These are phyloP conservation scores for Acestrorhynchus altus DNA, from an alignment of 2,797 vertebrate species.

Conservation along the genomic window DNA sequence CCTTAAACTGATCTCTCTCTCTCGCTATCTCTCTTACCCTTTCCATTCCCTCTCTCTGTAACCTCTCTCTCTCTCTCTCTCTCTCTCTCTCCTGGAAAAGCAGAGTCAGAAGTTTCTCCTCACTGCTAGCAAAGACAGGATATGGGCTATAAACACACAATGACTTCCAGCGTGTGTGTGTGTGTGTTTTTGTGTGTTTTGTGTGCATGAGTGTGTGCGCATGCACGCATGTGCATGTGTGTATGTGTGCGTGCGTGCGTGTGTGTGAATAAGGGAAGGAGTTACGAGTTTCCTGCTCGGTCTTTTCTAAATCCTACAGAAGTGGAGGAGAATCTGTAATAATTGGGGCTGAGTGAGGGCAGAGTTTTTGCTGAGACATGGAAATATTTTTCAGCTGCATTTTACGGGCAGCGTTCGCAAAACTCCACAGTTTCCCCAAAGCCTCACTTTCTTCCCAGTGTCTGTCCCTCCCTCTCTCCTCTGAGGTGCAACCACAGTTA, in stretches of 20 bases:
- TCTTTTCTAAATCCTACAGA: background rate
- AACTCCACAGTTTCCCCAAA: background rate
- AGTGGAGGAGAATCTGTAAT: background rate
- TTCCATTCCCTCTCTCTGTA: too few relatives aligned
- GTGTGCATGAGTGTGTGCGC: constrained; percentile 17
- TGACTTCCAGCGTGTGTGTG: background rate
- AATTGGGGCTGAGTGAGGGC: background rate
- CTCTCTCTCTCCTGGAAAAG: background rate
- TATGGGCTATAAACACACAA: background rate
- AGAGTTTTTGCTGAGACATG: constrained; percentile 43
- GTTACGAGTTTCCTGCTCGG: background rate
- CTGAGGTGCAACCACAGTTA: constrained; percentile 73
- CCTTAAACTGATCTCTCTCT: background rate
- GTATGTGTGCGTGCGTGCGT: constrained; percentile 3
- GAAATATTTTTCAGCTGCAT: constrained; percentile 48
- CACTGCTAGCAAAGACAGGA: background rate
- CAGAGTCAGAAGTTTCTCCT: background rate
- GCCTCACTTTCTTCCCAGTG: background rate
- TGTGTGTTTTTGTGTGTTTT: constrained; percentile 25
- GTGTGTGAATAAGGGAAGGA: too few relatives aligned
- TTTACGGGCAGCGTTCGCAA: constrained; percentile 33
- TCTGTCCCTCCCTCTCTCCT: constrained; percentile 29
- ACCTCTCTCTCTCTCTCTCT: too few relatives aligned
- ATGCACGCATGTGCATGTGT: too few relatives aligned
- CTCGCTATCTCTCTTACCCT: too few relatives aligned